Conservation (phyloP, 35 echinoderm and acorn worm genomes). For the Nesometra sesokonis region DNA sequence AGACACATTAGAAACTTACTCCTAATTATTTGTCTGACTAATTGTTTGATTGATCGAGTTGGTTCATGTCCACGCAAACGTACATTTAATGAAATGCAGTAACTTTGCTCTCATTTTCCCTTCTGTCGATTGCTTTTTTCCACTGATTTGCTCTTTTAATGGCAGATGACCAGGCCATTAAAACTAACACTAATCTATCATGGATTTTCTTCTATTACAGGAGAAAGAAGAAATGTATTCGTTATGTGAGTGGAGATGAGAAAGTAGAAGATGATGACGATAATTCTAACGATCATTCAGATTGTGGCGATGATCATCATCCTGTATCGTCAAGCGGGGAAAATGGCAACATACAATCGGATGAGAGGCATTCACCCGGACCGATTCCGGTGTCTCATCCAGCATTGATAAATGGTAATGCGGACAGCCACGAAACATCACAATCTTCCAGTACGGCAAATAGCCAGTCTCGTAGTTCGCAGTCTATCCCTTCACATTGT, state of each 20-base stretch:
- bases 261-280: conserved; percentile 56
- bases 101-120: background rate
- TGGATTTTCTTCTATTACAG: conserved; percentile 20
- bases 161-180: background rate
- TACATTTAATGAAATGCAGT: background rate
- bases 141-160: background rate
- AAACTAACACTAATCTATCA: background rate
- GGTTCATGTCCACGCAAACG: background rate
- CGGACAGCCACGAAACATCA: background rate
- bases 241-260: conserved; percentile 77
- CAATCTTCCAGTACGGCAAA: background rate
- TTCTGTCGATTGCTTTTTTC: background rate
- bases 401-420: background rate
- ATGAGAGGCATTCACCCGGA: background rate
- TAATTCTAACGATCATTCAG: conserved; percentile 24
- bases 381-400: background rate
- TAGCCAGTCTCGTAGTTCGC: background rate
- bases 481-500: background rate
- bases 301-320: conserved; percentile 27
- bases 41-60: background rate
- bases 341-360: background rate
- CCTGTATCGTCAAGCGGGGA: background rate
- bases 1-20: background rate
- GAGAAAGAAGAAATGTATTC: conserved; percentile 99
- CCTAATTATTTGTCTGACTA: background rate